Conservation (phyloP, 2,113 vertebrate genomes). For the Pao palembangensis region DNA sequence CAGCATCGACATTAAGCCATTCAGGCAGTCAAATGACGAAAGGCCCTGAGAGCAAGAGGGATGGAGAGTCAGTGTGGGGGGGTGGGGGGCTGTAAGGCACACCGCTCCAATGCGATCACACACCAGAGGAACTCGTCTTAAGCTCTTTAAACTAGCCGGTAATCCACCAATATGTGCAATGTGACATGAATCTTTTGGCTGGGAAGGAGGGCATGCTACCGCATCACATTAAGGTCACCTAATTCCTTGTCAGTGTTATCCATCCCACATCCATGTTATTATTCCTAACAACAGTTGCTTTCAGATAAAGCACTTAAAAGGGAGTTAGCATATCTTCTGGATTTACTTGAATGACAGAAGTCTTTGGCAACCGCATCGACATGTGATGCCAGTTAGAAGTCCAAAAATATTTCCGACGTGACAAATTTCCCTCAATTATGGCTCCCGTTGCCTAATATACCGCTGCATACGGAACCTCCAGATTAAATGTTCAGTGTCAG, state of each 20-base stretch:
- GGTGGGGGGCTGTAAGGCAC: constrained; percentile 56
- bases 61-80: constrained; percentile 51
- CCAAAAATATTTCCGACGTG: constrained; percentile 16
- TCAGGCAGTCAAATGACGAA: constrained; percentile 63
- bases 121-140: constrained; percentile 70
- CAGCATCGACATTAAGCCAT: constrained; percentile 63
- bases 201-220: constrained; percentile 63
- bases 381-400: constrained; percentile 26
- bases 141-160: constrained; percentile 69
- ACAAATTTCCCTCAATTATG: constrained; percentile 18
- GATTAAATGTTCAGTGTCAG: constrained; percentile 2
- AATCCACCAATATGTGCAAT: constrained; percentile 72
- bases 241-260: constrained; percentile 68
- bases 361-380: constrained; percentile 38
- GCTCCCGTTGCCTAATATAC: constrained; percentile 5
- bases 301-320: constrained; percentile 60
- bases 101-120: constrained; percentile 59
- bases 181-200: constrained; percentile 68
- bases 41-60: constrained; percentile 64
- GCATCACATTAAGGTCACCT: constrained; percentile 65
- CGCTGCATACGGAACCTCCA: constrained; percentile 1
- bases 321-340: constrained; percentile 57
- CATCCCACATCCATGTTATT: constrained; percentile 65
- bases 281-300: constrained; percentile 65
- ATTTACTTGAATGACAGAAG: constrained; percentile 57